Evolutionary conservation across 1,140 invertebrate species (phyloP).

Genomic region (Cepaea nemoralis): DNA sequence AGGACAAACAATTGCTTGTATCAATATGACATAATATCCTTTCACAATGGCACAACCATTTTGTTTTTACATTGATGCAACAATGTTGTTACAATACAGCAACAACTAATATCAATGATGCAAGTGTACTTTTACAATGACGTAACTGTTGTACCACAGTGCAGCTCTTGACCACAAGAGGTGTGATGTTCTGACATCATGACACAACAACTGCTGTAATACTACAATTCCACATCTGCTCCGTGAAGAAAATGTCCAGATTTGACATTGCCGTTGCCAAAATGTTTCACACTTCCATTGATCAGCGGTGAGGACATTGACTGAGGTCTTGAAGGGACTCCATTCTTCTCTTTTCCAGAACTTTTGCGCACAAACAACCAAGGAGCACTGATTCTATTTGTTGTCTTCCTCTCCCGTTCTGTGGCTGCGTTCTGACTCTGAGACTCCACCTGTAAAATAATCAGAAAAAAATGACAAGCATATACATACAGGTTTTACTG

Average conservation of each 20-base stretch:
- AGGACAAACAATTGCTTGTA: too few species aligned
- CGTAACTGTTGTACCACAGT: too few species aligned
- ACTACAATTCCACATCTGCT: slow-evolving; percentile 29
- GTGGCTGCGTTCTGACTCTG: slow-evolving; percentile 18
- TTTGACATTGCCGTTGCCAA: not conserved
- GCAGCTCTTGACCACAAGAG: too few species aligned
- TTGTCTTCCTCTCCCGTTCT: slow-evolving; percentile 22
- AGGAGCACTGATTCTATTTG: slow-evolving; percentile 26
- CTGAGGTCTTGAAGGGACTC: not conserved
- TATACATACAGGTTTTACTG: too few species aligned
- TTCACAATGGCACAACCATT: too few species aligned
- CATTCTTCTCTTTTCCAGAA: slow-evolving; percentile 26
- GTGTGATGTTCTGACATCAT: too few species aligned
- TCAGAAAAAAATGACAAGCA: not conserved
- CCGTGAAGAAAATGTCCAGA: not conserved
- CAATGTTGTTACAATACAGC: too few species aligned
- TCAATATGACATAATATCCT: too few species aligned
- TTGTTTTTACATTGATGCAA: too few species aligned
- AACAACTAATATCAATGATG: too few species aligned
- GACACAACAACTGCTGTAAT: too few species aligned
- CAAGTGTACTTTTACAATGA: too few species aligned
- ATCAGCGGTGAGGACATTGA: slow-evolving; percentile 8
- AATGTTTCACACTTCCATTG: slow-evolving; percentile 13
- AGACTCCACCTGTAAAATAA: slow-evolving; percentile 3
- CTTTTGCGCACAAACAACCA: slow-evolving; percentile 36